Evolutionary conservation across 2,888 invertebrate genomes (phyloP), one percentile per base, ranked within the genome.

Genomic region (Lamellibrachia satsuma): DNA sequence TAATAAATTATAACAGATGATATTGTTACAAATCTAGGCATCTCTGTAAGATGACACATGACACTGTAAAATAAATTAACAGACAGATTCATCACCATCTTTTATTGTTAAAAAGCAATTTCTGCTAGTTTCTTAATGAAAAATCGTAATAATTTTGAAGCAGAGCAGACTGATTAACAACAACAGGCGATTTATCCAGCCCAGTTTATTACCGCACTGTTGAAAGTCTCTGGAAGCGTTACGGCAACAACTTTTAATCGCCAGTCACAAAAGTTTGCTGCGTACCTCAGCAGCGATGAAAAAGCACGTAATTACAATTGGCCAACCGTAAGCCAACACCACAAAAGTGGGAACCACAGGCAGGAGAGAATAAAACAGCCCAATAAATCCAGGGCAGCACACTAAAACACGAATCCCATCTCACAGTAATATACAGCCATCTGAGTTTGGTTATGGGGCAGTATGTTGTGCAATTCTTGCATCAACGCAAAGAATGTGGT

Each of bases 241-340:
- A 22, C 75, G n/a, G 75, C 22, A 11, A 75, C 75, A 22, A 75
- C 75, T 75, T 75, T 75, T 75, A 75, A 75, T 75, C 75, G 75
- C 75, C 75, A 75, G 75, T 75, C 75, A 75, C 75, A 75, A 75
- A 75, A 75, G 22, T 22, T 75, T 15, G 75, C 22, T 11, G 15
- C 6, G 15, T 22, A 75, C 22, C 75, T 75, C 75, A n/a, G 75
- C 75, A 75, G 22, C 22, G 75, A 75, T 75, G 22, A 75, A 75
- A 75, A 75, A 75, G 75, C 75, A 75, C 15, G 75, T 75, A 75
- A 75, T 75, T 22, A 75, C 75, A 75, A 75, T 75, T 75, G 75
- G 75, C n/a, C 75, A 3, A 6, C 15, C 15, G 75, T 75, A 75
- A 75, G 75, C 15, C 22, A 75, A 75, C 75, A 75, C 75, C 22